A percentile compares a stretch with the other conserved stretches of the same genome.
These are phyloP conservation scores for Bombyx mandarina DNA, from an alignment of 1,140 invertebrate species.

Conservation along the genomic window DNA sequence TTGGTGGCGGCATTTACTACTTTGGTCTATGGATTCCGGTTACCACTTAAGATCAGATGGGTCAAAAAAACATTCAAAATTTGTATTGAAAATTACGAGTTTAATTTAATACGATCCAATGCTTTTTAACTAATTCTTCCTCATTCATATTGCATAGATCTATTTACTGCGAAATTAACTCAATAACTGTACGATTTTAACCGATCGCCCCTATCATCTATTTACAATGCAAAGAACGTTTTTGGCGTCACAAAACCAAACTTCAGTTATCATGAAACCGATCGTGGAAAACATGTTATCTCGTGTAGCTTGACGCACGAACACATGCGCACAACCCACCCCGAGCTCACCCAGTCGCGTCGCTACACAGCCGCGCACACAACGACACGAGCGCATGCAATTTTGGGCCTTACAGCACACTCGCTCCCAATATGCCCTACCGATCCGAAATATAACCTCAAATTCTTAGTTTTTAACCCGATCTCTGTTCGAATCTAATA, in stretches of 20 bases:
- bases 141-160: no score
- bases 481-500: not conserved
- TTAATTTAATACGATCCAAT: no score
- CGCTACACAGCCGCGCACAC: slow-evolving; percentile 4
- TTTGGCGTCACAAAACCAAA: not conserved
- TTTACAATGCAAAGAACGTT: not conserved
- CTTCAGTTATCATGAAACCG: not conserved
- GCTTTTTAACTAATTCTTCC: no score
- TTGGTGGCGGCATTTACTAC: no score
- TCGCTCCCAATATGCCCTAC: slow-evolving; percentile 48
- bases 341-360: slow-evolving; percentile 15
- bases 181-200: not conserved
- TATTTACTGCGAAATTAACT: no score
- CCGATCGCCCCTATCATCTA: not conserved
- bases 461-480: slow-evolving; percentile 43
- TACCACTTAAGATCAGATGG: no score
- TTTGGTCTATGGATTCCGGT: no score
- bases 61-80: no score
- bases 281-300: not conserved
- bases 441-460: slow-evolving; percentile 59
- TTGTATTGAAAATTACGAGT: no score
- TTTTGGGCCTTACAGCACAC: slow-evolving; percentile 41
- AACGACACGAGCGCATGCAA: slow-evolving; percentile 20
- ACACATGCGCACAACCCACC: slow-evolving; percentile 15
- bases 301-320: slow-evolving; percentile 1